Conservation (phyloP, 2,113 vertebrate species). For the Aix galericulata region DNA sequence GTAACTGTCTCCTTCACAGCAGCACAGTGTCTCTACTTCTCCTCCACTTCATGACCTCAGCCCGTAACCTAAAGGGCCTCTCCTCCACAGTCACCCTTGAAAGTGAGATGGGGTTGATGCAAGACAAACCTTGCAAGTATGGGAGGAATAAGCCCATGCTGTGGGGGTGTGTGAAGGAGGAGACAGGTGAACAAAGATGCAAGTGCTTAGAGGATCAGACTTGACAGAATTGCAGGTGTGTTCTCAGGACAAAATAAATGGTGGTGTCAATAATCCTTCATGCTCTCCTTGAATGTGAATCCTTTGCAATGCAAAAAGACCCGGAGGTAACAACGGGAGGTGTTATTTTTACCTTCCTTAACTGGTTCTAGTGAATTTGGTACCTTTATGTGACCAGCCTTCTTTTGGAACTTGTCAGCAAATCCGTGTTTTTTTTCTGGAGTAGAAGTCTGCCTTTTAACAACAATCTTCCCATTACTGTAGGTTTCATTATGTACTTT, state of each 20-base stretch:
- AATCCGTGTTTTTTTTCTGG: neutral
- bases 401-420: neutral
- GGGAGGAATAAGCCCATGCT: neutral
- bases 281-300: neutral
- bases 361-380: neutral
- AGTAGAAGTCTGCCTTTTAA: neutral
- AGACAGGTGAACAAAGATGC: neutral
- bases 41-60: neutral
- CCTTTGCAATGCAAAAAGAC: neutral
- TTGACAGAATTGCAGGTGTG: neutral
- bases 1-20: neutral
- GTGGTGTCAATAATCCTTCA: neutral
- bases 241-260: neutral
- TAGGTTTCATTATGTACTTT: neutral
- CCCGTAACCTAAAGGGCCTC: neutral
- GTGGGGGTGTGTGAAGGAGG: neutral
- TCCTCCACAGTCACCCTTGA: neutral
- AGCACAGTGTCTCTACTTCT: fast-evolving
- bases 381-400: neutral
- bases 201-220: neutral
- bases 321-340: neutral
- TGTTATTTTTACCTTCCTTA: neutral
- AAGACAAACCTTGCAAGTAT: neutral
- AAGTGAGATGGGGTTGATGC: fast-evolving
- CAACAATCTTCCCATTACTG: neutral